Conservation (phyloP, 1,140 invertebrate species). For the Halesus radiatus region DNA sequence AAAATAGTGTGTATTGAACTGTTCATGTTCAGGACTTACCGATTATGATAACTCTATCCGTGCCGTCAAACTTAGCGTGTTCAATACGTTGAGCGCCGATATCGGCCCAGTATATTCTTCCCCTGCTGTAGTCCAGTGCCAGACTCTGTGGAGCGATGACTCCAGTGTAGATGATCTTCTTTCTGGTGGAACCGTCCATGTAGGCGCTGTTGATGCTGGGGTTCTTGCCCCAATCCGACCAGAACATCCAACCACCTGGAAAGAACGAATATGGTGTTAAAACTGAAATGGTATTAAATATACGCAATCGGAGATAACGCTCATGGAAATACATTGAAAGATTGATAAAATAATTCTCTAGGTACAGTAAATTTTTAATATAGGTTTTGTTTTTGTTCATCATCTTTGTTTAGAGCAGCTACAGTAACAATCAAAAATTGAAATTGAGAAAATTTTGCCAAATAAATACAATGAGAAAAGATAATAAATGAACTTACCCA, state of each 20-base stretch:
- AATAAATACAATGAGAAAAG: no score
- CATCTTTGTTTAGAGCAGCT: no score
- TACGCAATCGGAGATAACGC: no score
- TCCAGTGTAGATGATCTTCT: slow-evolving; percentile 77
- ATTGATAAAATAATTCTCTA: no score
- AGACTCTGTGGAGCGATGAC: slow-evolving; percentile 87
- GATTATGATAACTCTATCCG: slow-evolving; percentile 77
- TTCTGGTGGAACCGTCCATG: slow-evolving; percentile 87
- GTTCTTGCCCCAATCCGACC: slow-evolving; percentile 89
- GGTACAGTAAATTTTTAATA: no score
- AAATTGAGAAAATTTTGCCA: no score
- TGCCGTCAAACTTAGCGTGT: slow-evolving; percentile 85
- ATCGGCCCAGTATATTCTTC: slow-evolving; percentile 87
- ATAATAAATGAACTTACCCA: slow-evolving; percentile 65
- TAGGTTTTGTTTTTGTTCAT: no score
- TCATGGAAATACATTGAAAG: neutral
- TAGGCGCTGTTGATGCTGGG: slow-evolving; percentile 88
- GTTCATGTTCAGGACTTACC: slow-evolving; percentile 63
- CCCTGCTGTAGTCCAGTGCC: slow-evolving; percentile 80
- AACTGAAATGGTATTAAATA: neutral
- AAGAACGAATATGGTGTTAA: neutral
- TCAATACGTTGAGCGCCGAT: slow-evolving; percentile 85
- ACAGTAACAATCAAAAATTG: no score
- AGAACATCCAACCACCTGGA: slow-evolving; percentile 83
- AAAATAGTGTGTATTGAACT: no score